phyloP scores from a whole-genome alignment of 2,888 invertebrate species.

The Drymonia ruficornis region DNA sequence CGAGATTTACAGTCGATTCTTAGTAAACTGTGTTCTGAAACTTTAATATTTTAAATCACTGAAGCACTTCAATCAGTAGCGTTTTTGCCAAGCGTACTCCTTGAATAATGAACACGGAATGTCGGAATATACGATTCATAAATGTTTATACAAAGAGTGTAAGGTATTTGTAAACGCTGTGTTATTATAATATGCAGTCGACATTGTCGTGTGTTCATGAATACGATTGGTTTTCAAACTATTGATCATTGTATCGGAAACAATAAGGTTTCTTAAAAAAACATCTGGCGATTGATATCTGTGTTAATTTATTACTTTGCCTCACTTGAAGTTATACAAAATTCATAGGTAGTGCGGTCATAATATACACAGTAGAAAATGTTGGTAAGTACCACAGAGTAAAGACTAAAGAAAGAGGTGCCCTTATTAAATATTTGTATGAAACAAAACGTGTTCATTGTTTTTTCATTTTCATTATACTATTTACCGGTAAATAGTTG shows the following conservation, averaged over 20 bases:
- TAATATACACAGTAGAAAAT: too few relatives aligned
- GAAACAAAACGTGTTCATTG: too few relatives aligned
- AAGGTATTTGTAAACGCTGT: conserved; percentile 24
- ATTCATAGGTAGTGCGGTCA: too few relatives aligned
- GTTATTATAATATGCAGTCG: conserved; percentile 15
- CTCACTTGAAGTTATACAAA: too few relatives aligned
- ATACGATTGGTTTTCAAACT: not conserved
- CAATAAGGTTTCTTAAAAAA: not conserved
- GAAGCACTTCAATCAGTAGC: not conserved
- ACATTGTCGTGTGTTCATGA: not conserved
- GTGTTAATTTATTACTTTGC: too few relatives aligned
- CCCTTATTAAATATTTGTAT: too few relatives aligned
- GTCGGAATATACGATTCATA: conserved; percentile 14
- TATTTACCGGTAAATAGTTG: too few relatives aligned
- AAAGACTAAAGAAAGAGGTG: too few relatives aligned
- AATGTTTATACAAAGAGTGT: conserved; percentile 18
- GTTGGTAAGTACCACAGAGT: too few relatives aligned
- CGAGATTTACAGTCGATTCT: not conserved
- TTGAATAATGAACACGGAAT: conserved; percentile 15
- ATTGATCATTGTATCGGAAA: not conserved
- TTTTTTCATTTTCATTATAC: too few relatives aligned
- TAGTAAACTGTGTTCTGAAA: not conserved
- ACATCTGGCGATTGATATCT: too few relatives aligned
- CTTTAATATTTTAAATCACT: not conserved
- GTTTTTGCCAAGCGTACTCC: conserved; percentile 2